phyloP scores from a whole-genome alignment of 2,113 vertebrate species.

The Emydura subglobosa region DNA sequence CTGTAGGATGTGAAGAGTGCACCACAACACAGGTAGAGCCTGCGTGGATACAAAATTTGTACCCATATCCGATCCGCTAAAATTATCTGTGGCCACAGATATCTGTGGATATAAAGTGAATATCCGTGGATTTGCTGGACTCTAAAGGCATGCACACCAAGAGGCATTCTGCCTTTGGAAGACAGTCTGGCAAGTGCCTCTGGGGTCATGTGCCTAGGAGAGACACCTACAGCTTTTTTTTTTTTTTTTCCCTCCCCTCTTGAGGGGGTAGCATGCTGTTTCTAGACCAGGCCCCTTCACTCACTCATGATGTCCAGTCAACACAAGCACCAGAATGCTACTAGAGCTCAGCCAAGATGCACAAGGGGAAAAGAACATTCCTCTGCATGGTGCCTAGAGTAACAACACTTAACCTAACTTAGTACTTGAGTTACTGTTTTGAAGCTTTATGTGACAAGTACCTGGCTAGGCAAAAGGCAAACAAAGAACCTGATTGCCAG shows the following conservation, averaged over 20 bases:
- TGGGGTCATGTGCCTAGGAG: neutral
- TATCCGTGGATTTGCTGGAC: too few species aligned
- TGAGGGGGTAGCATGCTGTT: neutral
- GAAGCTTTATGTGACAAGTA: neutral
- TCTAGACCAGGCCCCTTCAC: neutral
- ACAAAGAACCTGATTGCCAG: neutral
- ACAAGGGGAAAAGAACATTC: neutral
- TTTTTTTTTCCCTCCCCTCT: too few species aligned
- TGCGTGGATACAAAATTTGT: too few species aligned
- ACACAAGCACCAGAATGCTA: neutral
- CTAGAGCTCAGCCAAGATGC: neutral
- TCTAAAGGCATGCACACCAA: too few species aligned
- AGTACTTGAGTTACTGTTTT: neutral
- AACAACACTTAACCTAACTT: neutral
- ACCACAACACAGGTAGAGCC: neutral
- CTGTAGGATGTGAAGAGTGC: neutral
- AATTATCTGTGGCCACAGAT: too few species aligned
- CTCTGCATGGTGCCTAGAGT: neutral
- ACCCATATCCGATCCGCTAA: too few species aligned
- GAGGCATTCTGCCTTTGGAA: neutral
- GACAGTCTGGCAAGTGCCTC: neutral
- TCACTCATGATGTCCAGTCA: neutral
- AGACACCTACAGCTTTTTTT: neutral
- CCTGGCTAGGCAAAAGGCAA: neutral
- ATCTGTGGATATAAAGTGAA: too few species aligned